phyloP scores from a whole-genome alignment of 2,888 invertebrate genomes.

The Tanytarsus gracilentus region DNA sequence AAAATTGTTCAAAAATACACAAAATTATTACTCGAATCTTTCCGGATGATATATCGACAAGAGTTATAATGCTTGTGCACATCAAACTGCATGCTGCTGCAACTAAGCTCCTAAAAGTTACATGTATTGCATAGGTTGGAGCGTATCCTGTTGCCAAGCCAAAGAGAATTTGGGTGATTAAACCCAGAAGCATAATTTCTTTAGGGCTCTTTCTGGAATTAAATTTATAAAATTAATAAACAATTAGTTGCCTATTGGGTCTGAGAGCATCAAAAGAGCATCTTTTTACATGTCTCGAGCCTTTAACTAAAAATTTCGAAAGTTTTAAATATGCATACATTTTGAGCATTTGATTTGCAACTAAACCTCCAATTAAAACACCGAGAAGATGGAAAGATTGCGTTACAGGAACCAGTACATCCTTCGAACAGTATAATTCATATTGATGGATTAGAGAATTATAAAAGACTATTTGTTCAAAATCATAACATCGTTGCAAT shows the following conservation, averaged over 20 bases:
- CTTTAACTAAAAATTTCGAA: too few relatives aligned
- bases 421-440: slow-evolving; percentile 44
- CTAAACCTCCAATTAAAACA: slow-evolving; percentile 44
- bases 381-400: slow-evolving; percentile 47
- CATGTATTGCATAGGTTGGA: slow-evolving; percentile 43
- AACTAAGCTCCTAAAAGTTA: slow-evolving; percentile 44
- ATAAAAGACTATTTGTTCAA: slow-evolving; percentile 39
- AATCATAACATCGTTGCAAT: slow-evolving; percentile 35
- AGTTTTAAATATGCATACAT: too few relatives aligned
- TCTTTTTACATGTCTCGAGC: too few relatives aligned
- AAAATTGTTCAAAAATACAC: slow-evolving; percentile 44
- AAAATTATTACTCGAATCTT: slow-evolving; percentile 40
- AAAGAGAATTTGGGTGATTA: slow-evolving; percentile 43
- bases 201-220: slow-evolving; percentile 42
- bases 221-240: background rate
- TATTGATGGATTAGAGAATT: slow-evolving; percentile 44
- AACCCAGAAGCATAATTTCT: slow-evolving; percentile 43
- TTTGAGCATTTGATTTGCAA: slow-evolving; percentile 42
- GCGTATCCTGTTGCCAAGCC: slow-evolving; percentile 44
- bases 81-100: slow-evolving; percentile 45
- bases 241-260: background rate
- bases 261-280: too few relatives aligned
- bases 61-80: slow-evolving; percentile 44
- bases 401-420: slow-evolving; percentile 44
- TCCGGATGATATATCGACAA: slow-evolving; percentile 44